phyloP scores from a whole-genome alignment of 2,888 invertebrate species.

The Apoda limacodes region DNA sequence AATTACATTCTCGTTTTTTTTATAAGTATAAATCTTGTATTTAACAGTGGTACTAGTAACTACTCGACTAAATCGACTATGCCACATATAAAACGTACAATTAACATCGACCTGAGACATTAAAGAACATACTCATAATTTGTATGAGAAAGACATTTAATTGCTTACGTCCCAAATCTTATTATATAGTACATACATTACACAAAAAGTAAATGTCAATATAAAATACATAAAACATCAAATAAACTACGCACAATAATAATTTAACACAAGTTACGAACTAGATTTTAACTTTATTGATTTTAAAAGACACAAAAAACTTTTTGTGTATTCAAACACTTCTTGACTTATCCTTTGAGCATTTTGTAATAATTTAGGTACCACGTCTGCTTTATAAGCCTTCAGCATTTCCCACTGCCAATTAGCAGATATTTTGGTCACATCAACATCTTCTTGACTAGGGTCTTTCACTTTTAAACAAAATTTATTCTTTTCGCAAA shows the following conservation, averaged over 20 bases:
- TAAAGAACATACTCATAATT: too few relatives aligned
- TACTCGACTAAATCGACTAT: too few relatives aligned
- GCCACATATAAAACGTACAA: too few relatives aligned
- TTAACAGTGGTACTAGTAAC: too few relatives aligned
- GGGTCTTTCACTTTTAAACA: constrained; percentile 39
- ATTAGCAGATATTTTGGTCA: constrained; percentile 35
- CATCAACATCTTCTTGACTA: constrained; percentile 28
- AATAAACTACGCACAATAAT: constrained; percentile 4
- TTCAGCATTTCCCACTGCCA: constrained; percentile 62
- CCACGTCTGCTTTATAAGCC: constrained; percentile 35
- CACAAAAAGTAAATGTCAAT: not conserved
- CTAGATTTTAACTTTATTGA: constrained; percentile 26
- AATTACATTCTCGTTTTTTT: too few relatives aligned
- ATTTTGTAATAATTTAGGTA: constrained; percentile 30
- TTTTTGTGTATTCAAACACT: constrained; percentile 25
- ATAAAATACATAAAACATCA: constrained; percentile 1
- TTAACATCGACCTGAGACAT: too few relatives aligned
- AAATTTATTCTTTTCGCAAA: constrained; percentile 29
- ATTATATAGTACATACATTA: not conserved
- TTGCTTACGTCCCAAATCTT: not conserved
- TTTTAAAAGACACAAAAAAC: constrained; percentile 38
- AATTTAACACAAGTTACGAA: constrained; percentile 4
- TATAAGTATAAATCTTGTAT: too few relatives aligned
- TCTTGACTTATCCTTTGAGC: constrained; percentile 30
- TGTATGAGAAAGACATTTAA: not conserved